A percentile compares a stretch with the other conserved stretches of the same genome.
These are phyloP conservation scores for Clarias pachynema DNA, from an alignment of 2,797 vertebrate species.

Conservation along the genomic window DNA sequence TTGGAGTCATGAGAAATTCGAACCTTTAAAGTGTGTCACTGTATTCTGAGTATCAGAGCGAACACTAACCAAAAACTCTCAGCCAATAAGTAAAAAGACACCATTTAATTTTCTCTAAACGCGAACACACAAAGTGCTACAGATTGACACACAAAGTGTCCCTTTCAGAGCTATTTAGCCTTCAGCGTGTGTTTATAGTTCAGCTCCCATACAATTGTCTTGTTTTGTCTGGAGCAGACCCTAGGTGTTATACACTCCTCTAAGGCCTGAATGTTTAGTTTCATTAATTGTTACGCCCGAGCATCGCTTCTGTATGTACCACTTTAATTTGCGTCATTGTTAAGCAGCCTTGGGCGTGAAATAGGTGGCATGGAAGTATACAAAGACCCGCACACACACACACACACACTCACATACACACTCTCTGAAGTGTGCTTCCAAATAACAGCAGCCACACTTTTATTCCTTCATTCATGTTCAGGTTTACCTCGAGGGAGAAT, in stretches of 20 bases:
- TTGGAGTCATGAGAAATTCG: too few species aligned
- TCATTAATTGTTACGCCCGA: neutral
- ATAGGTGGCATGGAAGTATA: neutral
- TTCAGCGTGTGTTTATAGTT: neutral
- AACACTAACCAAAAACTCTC: neutral
- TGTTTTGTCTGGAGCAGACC: neutral
- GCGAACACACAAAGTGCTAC: neutral
- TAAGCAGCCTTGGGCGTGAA: neutral
- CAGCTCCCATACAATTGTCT: neutral
- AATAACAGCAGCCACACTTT: neutral
- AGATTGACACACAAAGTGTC: neutral
- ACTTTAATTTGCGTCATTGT: neutral
- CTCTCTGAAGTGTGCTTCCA: neutral
- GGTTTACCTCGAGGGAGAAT: neutral
- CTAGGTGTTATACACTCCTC: neutral
- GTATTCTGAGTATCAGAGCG: neutral
- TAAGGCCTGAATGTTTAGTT: neutral
- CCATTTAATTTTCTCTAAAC: neutral
- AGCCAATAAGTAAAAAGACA: neutral
- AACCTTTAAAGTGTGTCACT: neutral
- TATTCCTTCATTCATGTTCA: conserved; percentile 17
- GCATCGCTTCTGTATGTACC: neutral
- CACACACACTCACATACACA: neutral
- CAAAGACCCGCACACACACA: neutral
- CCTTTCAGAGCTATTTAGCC: neutral